phyloP scores from a whole-genome alignment of 1,140 invertebrate species.

The Hycleus phaleratus region DNA sequence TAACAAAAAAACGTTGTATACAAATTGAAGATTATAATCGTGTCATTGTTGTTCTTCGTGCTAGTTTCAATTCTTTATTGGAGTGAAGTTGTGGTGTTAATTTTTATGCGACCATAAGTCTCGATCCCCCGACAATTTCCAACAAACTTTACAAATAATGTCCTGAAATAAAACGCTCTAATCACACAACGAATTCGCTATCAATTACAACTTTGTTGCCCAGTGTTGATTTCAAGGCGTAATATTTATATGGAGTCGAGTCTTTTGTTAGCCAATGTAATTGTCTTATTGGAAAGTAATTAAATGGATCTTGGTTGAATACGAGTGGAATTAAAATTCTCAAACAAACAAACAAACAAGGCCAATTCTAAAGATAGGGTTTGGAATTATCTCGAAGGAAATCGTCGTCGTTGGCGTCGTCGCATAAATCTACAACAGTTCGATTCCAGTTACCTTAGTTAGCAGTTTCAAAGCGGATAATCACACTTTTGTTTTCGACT shows the following conservation, averaged over 20 bases:
- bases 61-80: too few relatives aligned
- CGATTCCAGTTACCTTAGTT: constrained; percentile 32
- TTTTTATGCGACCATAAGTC: constrained; percentile 13
- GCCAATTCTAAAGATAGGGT: neutral
- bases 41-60: too few relatives aligned
- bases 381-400: neutral
- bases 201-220: constrained; percentile 11
- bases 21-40: constrained; percentile 3
- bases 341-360: neutral
- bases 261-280: too few relatives aligned
- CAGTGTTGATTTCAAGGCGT: too few relatives aligned
- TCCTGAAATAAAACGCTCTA: constrained; percentile 4
- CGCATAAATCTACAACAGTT: constrained; percentile 29
- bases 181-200: constrained; percentile 3
- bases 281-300: neutral
- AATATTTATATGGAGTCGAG: too few relatives aligned
- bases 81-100: neutral
- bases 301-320: neutral
- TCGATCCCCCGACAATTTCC: neutral
- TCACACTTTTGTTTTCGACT: constrained; percentile 36
- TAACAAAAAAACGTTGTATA: too few relatives aligned
- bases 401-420: constrained; percentile 12
- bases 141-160: constrained; percentile 8
- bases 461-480: constrained; percentile 34
- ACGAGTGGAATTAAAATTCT: neutral